Evolutionary conservation across 2,797 vertebrate genomes (phyloP), one percentile per base, ranked within the genome.

Genomic region (Pseudomugil gertrudae): DNA sequence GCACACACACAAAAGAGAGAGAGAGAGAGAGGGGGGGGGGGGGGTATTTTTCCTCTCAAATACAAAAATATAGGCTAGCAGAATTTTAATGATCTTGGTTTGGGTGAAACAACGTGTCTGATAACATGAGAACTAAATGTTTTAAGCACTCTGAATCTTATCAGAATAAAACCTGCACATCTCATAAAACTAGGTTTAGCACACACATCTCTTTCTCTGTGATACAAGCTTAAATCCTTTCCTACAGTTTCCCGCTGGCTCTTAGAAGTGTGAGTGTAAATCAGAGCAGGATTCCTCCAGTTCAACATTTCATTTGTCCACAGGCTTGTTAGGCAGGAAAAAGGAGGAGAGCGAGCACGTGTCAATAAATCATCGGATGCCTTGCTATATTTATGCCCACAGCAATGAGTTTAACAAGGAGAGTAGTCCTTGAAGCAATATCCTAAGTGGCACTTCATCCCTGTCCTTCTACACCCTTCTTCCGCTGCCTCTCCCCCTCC

Each of bases 381-480:
- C 69, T 43, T 77, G 77, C 81, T 87, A 78, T 90, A 91, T 92
- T 90, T 90, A 92, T 92, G 89, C 89, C 86, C 86, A 72, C 74
- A 78, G 88, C 85, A 81, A 85, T 85, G 89, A 89, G 77, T 90
- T 92, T 89, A 92, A 92, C 90, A 88, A 91, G 91, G 74, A 84
- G 80, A 89, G 90, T 81, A 84, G 84, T 86, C 87, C 92, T 87
- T 83, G 79, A 91, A 87, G 91, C 90, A 91, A 92, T 93, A 91
- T 92, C 89, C 87, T 92, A 92, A 94, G 93, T 92, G 92, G 81
- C 90, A 89, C 89, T 92, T 89, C 90, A 87, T 90, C 88, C 83
- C 83, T 80, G 86, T 89, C 69, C 81, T 81, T 55, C 80, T 55
- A n/a, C 65, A 59, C 58, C 66, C 52, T 60, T 45, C 66, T 14